Evolutionary conservation across 2,797 vertebrate species (phyloP), one percentile per base, ranked within the genome.

Genomic region (Melanotaenia maccullochi): DNA sequence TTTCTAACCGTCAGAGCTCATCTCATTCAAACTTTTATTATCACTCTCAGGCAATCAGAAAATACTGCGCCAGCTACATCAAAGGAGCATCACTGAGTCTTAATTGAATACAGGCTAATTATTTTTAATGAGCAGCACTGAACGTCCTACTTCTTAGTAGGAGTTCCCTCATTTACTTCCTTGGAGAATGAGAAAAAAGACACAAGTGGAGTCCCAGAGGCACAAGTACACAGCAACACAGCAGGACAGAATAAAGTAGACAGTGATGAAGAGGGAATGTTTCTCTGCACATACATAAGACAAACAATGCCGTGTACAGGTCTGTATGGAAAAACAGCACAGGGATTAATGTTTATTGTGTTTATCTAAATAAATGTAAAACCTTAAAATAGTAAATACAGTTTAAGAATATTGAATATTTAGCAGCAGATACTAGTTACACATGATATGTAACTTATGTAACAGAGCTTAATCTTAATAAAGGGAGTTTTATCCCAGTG

Each of bases 71-170:
- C 62, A 63, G 73, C 42, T 59, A 85, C 81, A 93, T 92, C 89
- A 93, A 91, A 92, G 86, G 33, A 79, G 61, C 80, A 78, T 83
- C 79, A 73, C 68, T 67, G 75, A 76, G 73, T 74, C 70, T 85
- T 89, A 91, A 92, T 89, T 92, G 86, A 92, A 90, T 78, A 80
- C 86, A 88, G 87, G 85, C 91, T 89, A 93, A 94, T 94, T 94
- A 93, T 90, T 94, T 92, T 92, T 93, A 94, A 93, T 91, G 89
- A 94, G 88, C 51, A 82, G 78, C 84, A 66, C 72, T 68, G 76
- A 84, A 74, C 9, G 71, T 72, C 85, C 87, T 82, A 87, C 80
- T 90, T 90, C 70, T 79, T 59, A 82, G 71, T 25, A 85, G 79
- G 86, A 87, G 75, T 78, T 90, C 73, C 84, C 75, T 82, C 40